These are phyloP conservation scores for Tenthredo mesomela DNA, from an alignment of 2,888 invertebrate species.

Conservation along the genomic window DNA sequence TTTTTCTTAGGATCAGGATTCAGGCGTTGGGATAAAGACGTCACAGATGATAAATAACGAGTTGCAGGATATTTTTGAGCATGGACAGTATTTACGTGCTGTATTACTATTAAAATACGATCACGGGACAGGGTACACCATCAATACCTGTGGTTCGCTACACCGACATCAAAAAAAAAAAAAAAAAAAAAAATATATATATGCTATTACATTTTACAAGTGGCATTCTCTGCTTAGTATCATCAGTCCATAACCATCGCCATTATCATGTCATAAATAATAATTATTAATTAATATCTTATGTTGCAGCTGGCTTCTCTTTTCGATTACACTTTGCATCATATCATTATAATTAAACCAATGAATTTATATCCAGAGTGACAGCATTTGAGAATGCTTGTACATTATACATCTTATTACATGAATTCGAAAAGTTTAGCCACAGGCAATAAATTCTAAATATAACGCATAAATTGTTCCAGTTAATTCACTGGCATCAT, in stretches of 20 bases:
- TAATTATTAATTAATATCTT: slow-evolving; percentile 2
- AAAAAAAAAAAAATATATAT: not conserved
- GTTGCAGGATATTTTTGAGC: slow-evolving; percentile 13
- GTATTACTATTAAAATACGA: slow-evolving; percentile 11
- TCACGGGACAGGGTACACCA: slow-evolving; percentile 38
- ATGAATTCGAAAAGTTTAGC: slow-evolving; percentile 23
- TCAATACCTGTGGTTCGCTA: slow-evolving; percentile 49
- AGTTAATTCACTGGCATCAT: slow-evolving; percentile 15
- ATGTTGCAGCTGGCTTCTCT: slow-evolving; percentile 1
- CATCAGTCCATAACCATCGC: slow-evolving; percentile 46
- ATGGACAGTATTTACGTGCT: not conserved
- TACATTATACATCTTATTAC: not conserved
- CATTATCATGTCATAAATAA: slow-evolving; percentile 27
- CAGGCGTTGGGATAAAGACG: slow-evolving; percentile 59
- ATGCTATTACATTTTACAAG: slow-evolving; percentile 36
- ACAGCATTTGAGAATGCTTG: not conserved
- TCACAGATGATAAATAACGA: slow-evolving; percentile 55
- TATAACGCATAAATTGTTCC: slow-evolving; percentile 4
- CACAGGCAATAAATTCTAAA: not conserved
- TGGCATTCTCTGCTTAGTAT: slow-evolving; percentile 43
- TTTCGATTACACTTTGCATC: not conserved
- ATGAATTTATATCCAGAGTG: not conserved
- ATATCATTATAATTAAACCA: not conserved
- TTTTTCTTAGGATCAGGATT: slow-evolving; percentile 14
- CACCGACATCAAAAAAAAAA: slow-evolving; percentile 17